Conservation (phyloP, 1,140 invertebrate genomes). For the Tetramorium alpestre region DNA sequence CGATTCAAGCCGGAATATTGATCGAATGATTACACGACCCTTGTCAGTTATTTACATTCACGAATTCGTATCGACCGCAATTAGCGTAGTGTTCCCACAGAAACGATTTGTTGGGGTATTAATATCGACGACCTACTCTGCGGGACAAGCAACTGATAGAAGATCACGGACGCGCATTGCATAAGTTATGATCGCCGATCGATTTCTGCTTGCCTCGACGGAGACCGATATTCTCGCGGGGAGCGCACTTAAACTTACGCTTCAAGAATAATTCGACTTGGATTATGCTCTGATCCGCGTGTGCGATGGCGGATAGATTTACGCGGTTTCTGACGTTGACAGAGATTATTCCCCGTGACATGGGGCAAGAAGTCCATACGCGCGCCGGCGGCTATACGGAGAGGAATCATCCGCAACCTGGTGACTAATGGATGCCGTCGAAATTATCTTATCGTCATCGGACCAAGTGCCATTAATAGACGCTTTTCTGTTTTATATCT, state of each 20-base stretch:
- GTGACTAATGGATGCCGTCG: slow-evolving; percentile 40
- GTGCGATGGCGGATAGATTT: slow-evolving; percentile 6
- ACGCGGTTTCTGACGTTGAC: not conserved
- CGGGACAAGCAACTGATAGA: slow-evolving; percentile 6
- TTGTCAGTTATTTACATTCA: slow-evolving; percentile 26
- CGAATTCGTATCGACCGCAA: not conserved
- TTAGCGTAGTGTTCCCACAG: not conserved
- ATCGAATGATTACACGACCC: not conserved
- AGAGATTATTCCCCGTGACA: not conserved
- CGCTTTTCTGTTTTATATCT: slow-evolving; percentile 3
- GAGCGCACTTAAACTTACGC: not conserved
- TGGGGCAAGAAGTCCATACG: not conserved
- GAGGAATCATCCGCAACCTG: slow-evolving; percentile 18
- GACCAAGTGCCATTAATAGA: slow-evolving; percentile 36
- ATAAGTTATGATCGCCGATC: slow-evolving; percentile 55
- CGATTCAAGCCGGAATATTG: not conserved
- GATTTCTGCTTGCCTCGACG: not conserved
- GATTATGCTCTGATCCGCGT: not conserved
- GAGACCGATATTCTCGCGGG: not conserved
- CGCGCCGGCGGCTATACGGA: not conserved
- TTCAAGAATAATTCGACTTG: slow-evolving; percentile 6
- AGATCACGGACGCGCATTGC: slow-evolving; percentile 33
- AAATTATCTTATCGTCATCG: slow-evolving; percentile 41
- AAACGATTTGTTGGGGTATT: not conserved
- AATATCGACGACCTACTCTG: slow-evolving; percentile 20